Percentiles rank a stretch among this genome's conserved stretches.
phyloP scores from a whole-genome alignment of 2,113 vertebrate species.

The Ia io region DNA sequence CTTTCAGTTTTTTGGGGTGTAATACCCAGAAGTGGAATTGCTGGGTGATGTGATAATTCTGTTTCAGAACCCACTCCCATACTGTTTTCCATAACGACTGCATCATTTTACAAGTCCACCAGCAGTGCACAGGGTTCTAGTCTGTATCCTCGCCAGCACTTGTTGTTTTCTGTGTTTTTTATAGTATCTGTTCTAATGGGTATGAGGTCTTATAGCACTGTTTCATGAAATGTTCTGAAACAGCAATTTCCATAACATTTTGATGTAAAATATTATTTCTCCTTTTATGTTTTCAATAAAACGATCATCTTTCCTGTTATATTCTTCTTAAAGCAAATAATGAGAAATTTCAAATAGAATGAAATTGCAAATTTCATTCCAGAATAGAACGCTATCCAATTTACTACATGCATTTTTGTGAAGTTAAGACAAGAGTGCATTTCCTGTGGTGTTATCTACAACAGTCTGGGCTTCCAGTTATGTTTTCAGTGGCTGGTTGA shows the following conservation, averaged over 20 bases:
- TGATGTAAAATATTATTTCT: neutral
- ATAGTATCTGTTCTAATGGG: neutral
- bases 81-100: neutral
- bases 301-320: neutral
- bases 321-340: neutral
- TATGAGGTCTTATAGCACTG: neutral
- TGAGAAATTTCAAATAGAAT: neutral
- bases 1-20: neutral
- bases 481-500: neutral
- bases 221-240: neutral
- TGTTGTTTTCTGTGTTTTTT: neutral
- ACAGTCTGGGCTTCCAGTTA: neutral
- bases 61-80: neutral
- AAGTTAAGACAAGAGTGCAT: neutral
- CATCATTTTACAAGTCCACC: accelerated
- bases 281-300: neutral
- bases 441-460: neutral
- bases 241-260: neutral
- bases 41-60: accelerated
- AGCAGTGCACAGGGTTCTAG: accelerated
- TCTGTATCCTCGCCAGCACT: neutral
- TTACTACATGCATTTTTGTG: accelerated
- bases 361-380: neutral
- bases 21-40: neutral
- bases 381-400: neutral